Evolutionary conservation across 2,113 vertebrate species (phyloP).

Genomic region (Tricholaema leucomelas): DNA sequence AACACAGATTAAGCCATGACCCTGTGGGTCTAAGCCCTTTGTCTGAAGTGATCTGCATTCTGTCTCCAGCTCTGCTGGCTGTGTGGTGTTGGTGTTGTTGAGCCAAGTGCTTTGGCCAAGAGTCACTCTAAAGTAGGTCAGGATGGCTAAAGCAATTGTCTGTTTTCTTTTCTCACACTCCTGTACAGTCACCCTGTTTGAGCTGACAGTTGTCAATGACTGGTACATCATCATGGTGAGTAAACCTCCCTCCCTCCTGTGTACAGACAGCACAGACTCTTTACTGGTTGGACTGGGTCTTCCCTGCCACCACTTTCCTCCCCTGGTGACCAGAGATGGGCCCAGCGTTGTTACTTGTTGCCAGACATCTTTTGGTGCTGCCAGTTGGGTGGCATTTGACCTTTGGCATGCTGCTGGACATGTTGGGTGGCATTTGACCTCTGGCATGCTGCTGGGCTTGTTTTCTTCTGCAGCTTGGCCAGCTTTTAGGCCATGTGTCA

Average conservation of each 20-base stretch:
- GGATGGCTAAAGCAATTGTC: neutral
- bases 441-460: neutral
- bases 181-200: constrained; percentile 91
- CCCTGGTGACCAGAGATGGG: neutral
- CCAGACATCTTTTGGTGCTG: neutral
- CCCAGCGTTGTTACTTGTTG: neutral
- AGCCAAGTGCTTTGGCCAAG: neutral
- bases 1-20: neutral
- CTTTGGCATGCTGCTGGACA: neutral
- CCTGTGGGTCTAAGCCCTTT: neutral
- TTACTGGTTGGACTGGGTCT: neutral
- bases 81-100: neutral
- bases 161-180: neutral
- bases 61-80: neutral
- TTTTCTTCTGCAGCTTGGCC: neutral
- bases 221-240: constrained; percentile 99
- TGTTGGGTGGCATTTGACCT: neutral
- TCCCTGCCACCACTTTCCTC: neutral
- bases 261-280: neutral
- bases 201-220: constrained; percentile 97
- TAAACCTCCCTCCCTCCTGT: neutral
- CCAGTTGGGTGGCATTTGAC: neutral
- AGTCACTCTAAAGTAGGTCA: neutral
- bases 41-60: neutral
- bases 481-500: neutral